These are phyloP conservation scores for Pygoscelis adeliae DNA, from an alignment of 2,113 vertebrate species.

Conservation along the genomic window DNA sequence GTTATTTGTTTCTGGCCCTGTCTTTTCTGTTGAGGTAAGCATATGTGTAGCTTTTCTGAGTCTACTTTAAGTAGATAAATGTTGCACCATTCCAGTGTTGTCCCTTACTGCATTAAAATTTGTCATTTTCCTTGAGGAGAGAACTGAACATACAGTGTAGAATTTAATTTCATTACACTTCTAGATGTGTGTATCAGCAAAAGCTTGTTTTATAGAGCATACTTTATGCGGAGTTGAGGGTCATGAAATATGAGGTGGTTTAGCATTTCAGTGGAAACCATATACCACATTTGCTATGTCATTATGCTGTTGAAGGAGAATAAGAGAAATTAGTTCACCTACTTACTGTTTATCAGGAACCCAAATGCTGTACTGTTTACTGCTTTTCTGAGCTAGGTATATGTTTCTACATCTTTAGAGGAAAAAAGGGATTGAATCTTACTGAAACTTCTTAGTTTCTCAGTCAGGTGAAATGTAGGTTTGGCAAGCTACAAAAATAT, in stretches of 20 bases:
- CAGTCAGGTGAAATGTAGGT: background rate
- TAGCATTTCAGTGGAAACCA: background rate
- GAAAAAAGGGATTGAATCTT: background rate
- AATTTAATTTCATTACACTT: constrained; percentile 19
- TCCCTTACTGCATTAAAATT: background rate
- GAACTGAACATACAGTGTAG: background rate
- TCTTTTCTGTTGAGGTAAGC: background rate
- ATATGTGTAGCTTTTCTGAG: background rate
- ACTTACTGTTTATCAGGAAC: background rate
- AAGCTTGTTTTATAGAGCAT: background rate
- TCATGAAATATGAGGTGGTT: background rate
- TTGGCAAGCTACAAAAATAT: background rate
- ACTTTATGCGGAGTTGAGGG: background rate
- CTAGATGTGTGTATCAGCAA: constrained; percentile 13
- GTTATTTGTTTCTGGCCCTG: background rate
- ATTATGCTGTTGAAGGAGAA: background rate
- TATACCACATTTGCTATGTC: background rate
- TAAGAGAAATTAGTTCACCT: background rate
- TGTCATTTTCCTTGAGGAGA: background rate
- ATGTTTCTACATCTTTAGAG: background rate
- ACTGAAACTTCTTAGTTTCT: background rate
- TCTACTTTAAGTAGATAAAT: background rate
- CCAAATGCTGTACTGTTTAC: background rate
- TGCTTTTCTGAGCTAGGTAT: background rate
- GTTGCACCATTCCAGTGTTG: background rate